Conservation (phyloP, 2,113 vertebrate genomes). For the Eira barbara region DNA sequence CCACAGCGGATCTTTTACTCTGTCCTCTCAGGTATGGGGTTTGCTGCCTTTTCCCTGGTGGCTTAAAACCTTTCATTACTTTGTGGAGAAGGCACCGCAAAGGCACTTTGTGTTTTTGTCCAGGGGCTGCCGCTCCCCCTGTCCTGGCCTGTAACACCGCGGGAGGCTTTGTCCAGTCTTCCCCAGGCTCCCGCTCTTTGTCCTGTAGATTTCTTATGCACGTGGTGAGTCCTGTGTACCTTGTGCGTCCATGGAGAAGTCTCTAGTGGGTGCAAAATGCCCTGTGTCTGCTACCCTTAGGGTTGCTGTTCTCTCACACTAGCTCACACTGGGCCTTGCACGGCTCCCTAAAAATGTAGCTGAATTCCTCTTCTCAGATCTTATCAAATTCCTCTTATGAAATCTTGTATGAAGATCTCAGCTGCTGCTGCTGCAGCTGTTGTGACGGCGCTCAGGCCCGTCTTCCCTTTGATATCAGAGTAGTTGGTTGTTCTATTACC, state of each 20-base stretch:
- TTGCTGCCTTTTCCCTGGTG: neutral
- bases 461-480: constrained; percentile 50
- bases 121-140: neutral
- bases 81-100: neutral
- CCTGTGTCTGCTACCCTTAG: neutral
- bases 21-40: neutral
- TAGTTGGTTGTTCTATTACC: neutral
- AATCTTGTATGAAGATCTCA: neutral
- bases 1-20: neutral
- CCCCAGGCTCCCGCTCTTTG: fast-evolving
- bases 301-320: neutral
- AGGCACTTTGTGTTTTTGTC: neutral
- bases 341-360: neutral
- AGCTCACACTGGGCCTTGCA: neutral
- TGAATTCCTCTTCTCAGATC: neutral
- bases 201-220: neutral
- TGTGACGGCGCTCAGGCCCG: neutral
- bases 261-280: neutral
- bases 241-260: neutral
- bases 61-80: neutral
- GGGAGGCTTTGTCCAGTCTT: neutral
- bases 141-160: neutral
- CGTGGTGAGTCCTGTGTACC: neutral
- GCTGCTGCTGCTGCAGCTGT: neutral
- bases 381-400: neutral